Evolutionary conservation across 2,888 invertebrate species (phyloP), one percentile per base, ranked within the genome.

Genomic region (Nasonia oneida): DNA sequence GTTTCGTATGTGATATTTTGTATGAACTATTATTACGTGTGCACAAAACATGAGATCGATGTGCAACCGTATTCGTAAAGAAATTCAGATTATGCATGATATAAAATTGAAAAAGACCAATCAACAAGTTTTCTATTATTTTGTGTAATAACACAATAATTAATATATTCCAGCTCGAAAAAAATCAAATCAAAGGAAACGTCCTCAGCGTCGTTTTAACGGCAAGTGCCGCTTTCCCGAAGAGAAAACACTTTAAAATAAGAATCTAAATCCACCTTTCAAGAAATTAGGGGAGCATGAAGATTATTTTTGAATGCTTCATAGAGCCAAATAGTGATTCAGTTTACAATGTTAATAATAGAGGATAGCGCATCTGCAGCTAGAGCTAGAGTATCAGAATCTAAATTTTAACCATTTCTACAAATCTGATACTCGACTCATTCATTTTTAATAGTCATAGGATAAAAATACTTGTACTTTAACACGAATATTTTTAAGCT

Each of bases 261-360:
- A 73, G 47, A 42, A 42, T 73, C 12, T 37, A 15, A 47, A 39
- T 73, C 23, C n/a, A 42, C 42, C 12, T 12, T 37, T 47, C 74
- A 23, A 14, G 74, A 74, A n/a, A 74, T 42, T 42, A 23, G 42
- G 73, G 73, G 73, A 29, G 42, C 47, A 74, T 47, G 47, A n/a
- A 74, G 18, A 18, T 74, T 74, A 74, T 74, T 74, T 74, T 74
- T 5, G 47, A 74, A 23, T 42, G 23, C 42, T 39, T 71, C 14
- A 23, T 50, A 50, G 50, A 50, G 74, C 23, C 74, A 74, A 50
- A 47, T 29, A 50, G 50, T 47, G 23, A 74, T 50, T 47, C 47
- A 47, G 47, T 74, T 74, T 74, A 74, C 73, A 74, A 47, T 50
- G 15, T 74, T 74, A 29, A 67, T 29, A 67, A 50, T 29, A 74